These are phyloP conservation scores for Microhierax caerulescens DNA, from an alignment of 2,797 vertebrate genomes.

Conservation along the genomic window DNA sequence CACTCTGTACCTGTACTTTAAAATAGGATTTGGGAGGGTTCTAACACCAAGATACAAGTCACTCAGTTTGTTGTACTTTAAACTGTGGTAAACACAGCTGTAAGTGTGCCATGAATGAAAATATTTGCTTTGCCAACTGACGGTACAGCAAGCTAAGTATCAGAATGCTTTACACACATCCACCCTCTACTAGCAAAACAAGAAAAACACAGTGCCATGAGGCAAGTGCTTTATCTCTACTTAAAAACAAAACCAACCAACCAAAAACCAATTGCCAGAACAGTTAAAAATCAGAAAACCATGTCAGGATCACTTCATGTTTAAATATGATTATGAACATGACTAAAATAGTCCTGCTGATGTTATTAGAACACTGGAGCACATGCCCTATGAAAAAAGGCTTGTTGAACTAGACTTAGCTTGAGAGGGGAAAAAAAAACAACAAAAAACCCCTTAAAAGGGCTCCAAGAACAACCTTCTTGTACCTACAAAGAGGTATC, in stretches of 20 bases:
- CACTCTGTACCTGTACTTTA: background rate
- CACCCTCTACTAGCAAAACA: background rate
- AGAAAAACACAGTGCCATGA: background rate
- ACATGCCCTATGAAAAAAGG: background rate
- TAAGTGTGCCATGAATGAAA: slow-evolving; percentile 79
- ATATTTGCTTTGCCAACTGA: slow-evolving; percentile 82
- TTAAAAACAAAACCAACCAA: background rate
- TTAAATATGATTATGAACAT: background rate
- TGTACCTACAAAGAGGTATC: background rate
- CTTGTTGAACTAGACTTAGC: background rate
- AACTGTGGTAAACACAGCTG: slow-evolving; percentile 84
- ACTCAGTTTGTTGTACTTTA: slow-evolving; percentile 84
- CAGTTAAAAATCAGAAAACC: background rate
- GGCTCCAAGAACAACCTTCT: background rate
- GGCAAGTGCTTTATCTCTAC: background rate
- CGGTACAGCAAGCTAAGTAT: slow-evolving; percentile 79
- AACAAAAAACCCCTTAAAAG: background rate
- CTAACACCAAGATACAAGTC: slow-evolving; percentile 66
- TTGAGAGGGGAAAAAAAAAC: background rate
- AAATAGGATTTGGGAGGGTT: background rate
- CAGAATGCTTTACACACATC: background rate
- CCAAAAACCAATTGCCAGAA: background rate
- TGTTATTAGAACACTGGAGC: background rate
- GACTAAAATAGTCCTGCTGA: background rate
- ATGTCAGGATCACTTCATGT: background rate